phyloP scores from a whole-genome alignment of 2,888 invertebrate genomes.

The Xanthorhoe designata region DNA sequence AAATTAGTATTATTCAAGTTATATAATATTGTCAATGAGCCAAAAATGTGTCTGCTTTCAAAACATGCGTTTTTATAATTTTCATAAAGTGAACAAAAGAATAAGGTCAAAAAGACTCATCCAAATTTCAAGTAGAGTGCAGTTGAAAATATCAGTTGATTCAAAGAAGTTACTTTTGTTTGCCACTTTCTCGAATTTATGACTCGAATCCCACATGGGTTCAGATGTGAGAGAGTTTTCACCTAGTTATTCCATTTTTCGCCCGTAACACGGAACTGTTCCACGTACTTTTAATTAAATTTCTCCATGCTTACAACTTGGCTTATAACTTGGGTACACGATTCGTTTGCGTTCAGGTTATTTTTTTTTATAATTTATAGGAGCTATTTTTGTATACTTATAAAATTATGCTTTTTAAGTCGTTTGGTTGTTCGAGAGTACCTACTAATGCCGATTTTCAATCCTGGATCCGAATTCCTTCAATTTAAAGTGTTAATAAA shows the following conservation, averaged over 20 bases:
- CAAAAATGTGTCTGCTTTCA: too few relatives aligned
- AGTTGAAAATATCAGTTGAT: conserved; percentile 43
- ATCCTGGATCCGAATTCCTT: too few relatives aligned
- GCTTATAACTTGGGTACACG: conserved; percentile 31
- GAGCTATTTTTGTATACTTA: too few relatives aligned
- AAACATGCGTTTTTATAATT: too few relatives aligned
- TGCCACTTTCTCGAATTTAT: conserved; percentile 63
- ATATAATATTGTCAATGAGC: too few relatives aligned
- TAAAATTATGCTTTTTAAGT: too few relatives aligned
- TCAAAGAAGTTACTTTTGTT: conserved; percentile 59
- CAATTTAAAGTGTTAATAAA: too few relatives aligned
- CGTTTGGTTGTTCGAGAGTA: too few relatives aligned
- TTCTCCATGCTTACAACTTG: conserved; percentile 41
- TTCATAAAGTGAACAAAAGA: neutral
- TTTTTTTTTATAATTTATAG: neutral
- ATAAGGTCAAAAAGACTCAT: conserved; percentile 16
- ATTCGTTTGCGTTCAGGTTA: conserved; percentile 22
- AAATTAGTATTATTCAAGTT: too few relatives aligned
- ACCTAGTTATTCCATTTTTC: conserved; percentile 60
- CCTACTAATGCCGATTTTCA: too few relatives aligned
- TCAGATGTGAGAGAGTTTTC: conserved; percentile 62
- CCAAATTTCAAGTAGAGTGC: conserved; percentile 19
- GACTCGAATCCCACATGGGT: conserved; percentile 62
- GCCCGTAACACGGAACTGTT: conserved; percentile 53
- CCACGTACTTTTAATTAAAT: conserved; percentile 50